These are phyloP conservation scores for Dione vanillae DNA, from an alignment of 2,888 invertebrate species.

Conservation along the genomic window DNA sequence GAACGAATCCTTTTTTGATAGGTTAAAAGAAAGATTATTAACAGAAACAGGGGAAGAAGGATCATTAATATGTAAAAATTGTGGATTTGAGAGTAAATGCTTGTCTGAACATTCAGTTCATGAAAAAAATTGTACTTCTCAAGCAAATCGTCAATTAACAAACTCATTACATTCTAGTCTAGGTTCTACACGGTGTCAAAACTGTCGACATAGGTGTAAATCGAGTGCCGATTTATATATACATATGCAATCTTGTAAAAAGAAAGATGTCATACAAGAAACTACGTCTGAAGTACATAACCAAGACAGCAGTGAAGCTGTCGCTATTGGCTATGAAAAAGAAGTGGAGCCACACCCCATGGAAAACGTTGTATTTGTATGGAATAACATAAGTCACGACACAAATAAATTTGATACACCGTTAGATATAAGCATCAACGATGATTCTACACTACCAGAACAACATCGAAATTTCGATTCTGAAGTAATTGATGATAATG, in stretches of 20 bases:
- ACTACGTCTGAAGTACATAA: conserved; percentile 63
- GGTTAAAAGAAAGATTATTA: conserved; percentile 89
- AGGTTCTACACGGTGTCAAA: conserved; percentile 92
- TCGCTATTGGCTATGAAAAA: conserved; percentile 62
- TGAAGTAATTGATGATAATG: conserved; percentile 64
- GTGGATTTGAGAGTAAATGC: conserved; percentile 91
- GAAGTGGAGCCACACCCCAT: conserved; percentile 87
- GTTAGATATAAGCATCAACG: conserved; percentile 75
- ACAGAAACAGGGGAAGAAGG: conserved; percentile 86
- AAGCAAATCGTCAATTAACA: conserved; percentile 68
- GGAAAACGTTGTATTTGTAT: conserved; percentile 92
- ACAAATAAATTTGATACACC: conserved; percentile 71
- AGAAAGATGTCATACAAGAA: conserved; percentile 65
- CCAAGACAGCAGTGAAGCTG: conserved; percentile 63
- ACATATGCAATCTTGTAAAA: conserved; percentile 89
- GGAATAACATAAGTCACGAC: conserved; percentile 87
- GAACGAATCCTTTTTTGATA: conserved; percentile 92
- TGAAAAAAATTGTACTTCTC: conserved; percentile 86
- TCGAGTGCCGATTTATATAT: conserved; percentile 90
- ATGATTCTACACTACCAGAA: conserved; percentile 75
- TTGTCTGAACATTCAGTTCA: conserved; percentile 92
- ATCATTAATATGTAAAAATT: conserved; percentile 87
- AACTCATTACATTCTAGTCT: conserved; percentile 76
- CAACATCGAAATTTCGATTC: conserved; percentile 65
- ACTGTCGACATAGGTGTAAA: conserved; percentile 94